These are phyloP conservation scores for Apodemus sylvaticus DNA, from an alignment of 2,113 vertebrate species.

Conservation along the genomic window DNA sequence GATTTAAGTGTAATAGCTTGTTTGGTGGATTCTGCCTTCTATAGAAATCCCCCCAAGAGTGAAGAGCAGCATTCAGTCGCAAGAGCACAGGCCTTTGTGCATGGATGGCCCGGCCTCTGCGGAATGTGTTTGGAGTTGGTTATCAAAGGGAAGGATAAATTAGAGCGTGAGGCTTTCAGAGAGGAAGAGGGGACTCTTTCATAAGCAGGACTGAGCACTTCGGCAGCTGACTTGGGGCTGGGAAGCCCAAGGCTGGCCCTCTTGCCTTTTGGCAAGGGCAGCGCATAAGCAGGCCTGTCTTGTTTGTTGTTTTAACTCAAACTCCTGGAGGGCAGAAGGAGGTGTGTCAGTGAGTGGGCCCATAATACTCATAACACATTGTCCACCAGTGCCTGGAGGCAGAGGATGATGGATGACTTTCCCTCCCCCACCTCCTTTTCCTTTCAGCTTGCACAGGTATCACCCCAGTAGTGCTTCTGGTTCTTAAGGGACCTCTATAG, in stretches of 20 bases:
- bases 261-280: conserved; percentile 54
- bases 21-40: conserved; percentile 80
- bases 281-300: not conserved
- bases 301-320: not conserved
- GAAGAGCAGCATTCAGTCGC: conserved; percentile 55
- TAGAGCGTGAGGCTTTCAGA: conserved; percentile 66
- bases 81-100: conserved; percentile 65
- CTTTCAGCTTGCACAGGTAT: not conserved
- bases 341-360: not conserved
- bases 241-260: conserved; percentile 14
- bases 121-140: conserved; percentile 71
- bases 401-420: too few species aligned
- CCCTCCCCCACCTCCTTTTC: not conserved
- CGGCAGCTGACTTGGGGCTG: conserved; percentile 54
- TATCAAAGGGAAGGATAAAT: conserved; percentile 81
- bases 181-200: conserved; percentile 73
- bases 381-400: not conserved
- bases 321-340: not conserved
- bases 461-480: not conserved
- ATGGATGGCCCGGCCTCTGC: conserved; percentile 50
- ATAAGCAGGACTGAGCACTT: conserved; percentile 65
- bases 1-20: conserved; percentile 79
- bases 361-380: not conserved
- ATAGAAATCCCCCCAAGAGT: conserved; percentile 45
- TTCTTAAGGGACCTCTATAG: not conserved